Conservation (phyloP, 1,140 invertebrate species). For the Epicauta chinensis region DNA sequence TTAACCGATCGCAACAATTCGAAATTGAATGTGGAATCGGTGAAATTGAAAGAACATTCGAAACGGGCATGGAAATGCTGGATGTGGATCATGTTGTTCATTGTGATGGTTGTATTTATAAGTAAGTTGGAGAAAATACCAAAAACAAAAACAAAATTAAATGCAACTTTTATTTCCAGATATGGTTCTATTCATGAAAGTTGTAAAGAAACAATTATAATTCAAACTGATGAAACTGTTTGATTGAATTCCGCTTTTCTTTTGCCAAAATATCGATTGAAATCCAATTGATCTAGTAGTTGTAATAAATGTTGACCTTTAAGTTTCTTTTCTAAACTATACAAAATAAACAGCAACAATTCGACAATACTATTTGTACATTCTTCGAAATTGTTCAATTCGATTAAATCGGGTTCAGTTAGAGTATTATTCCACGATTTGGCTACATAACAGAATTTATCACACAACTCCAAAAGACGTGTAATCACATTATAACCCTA, state of each 20-base stretch:
- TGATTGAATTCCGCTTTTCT: slow-evolving; percentile 13
- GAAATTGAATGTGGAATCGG: slow-evolving; percentile 73
- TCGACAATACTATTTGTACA: slow-evolving; percentile 53
- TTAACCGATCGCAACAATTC: slow-evolving; percentile 71
- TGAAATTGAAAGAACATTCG: slow-evolving; percentile 77
- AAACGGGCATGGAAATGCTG: slow-evolving; percentile 86
- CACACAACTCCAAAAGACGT: slow-evolving; percentile 47
- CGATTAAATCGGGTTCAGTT: slow-evolving; percentile 42
- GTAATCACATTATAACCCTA: slow-evolving; percentile 39
- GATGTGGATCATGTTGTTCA: slow-evolving; percentile 82
- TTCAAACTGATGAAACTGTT: slow-evolving; percentile 9
- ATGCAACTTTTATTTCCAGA: slow-evolving; percentile 46
- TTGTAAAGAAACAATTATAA: slow-evolving; percentile 56
- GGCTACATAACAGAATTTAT: slow-evolving; percentile 49
- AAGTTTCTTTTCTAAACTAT: slow-evolving; percentile 55
- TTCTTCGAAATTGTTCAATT: slow-evolving; percentile 36
- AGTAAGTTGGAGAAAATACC: slow-evolving; percentile 58
- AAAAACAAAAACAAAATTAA: too few relatives aligned
- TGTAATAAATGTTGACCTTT: slow-evolving; percentile 62
- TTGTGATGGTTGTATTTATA: slow-evolving; percentile 81
- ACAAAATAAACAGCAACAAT: slow-evolving; percentile 53
- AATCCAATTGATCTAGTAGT: slow-evolving; percentile 64
- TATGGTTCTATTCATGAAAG: slow-evolving; percentile 77
- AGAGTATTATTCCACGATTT: slow-evolving; percentile 45
- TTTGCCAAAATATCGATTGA: slow-evolving; percentile 66